Evolutionary conservation across 2,797 vertebrate species (phyloP).

Genomic region (Allobates femoralis): DNA sequence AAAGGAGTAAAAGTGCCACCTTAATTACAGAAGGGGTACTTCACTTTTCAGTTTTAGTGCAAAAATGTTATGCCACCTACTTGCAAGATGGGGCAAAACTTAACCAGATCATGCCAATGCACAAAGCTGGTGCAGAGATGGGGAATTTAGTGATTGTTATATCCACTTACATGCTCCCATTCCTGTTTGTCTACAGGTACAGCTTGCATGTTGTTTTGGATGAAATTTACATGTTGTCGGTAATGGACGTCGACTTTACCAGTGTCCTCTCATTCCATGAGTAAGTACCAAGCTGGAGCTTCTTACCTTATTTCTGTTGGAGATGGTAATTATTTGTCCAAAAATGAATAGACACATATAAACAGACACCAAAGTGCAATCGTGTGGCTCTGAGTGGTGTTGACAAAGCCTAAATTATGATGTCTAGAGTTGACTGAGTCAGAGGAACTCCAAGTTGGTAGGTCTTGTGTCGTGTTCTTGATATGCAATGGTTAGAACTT

Average conservation of each 20-base stretch:
- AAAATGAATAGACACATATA: not conserved
- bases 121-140: not conserved
- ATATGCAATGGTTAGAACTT: too few relatives aligned
- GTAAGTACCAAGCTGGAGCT: conserved; percentile 53
- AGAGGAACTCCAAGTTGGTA: too few relatives aligned
- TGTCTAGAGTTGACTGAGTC: too few relatives aligned
- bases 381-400: too few relatives aligned
- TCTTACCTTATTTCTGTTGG: not conserved
- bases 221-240: conserved; percentile 69
- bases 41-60: not conserved
- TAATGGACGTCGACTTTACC: conserved; percentile 64
- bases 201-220: conserved; percentile 66
- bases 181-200: conserved; percentile 59
- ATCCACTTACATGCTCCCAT: not conserved
- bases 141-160: not conserved
- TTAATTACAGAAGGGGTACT: not conserved
- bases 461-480: too few relatives aligned
- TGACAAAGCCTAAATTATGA: too few relatives aligned
- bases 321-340: not conserved
- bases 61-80: not conserved
- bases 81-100: not conserved
- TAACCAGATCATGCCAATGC: not conserved
- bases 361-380: not conserved
- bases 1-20: not conserved
- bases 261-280: conserved; percentile 66